Evolutionary conservation across 2,797 vertebrate species (phyloP).

Genomic region (Antrozous pallidus): DNA sequence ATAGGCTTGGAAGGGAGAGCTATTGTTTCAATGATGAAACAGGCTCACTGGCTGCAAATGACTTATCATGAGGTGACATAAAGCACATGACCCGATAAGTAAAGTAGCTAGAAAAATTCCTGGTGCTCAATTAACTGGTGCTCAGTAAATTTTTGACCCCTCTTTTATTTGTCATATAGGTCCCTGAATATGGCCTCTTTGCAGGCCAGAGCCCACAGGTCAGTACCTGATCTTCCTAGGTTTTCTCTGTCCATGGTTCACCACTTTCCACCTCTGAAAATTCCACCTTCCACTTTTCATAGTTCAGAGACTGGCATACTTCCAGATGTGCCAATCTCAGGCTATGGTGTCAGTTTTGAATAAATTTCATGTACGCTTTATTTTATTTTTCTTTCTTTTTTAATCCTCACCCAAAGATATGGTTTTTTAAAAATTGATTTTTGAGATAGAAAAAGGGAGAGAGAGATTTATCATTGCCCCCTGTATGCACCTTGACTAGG

Average conservation of each 20-base stretch:
- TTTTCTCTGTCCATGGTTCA: neutral
- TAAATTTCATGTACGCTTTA: neutral
- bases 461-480: neutral
- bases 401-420: neutral
- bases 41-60: neutral
- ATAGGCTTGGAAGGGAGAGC: too few species aligned
- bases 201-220: neutral
- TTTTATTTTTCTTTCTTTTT: neutral
- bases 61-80: neutral
- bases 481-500: neutral
- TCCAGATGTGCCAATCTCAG: neutral
- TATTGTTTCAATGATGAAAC: neutral
- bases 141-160: neutral
- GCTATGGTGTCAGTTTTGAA: neutral
- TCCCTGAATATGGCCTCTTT: neutral
- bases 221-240: neutral
- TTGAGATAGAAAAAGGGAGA: neutral
- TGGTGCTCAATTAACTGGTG: neutral
- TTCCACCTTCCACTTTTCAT: neutral
- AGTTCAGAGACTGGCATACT: neutral
- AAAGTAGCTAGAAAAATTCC: neutral
- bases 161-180: neutral
- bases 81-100: accelerated
- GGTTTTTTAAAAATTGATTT: neutral
- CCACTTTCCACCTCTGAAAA: neutral